A percentile compares a stretch with the other conserved stretches of the same genome.
Conservation (phyloP, 2,888 invertebrate genomes). For the Harpagoxenus sublaevis region DNA sequence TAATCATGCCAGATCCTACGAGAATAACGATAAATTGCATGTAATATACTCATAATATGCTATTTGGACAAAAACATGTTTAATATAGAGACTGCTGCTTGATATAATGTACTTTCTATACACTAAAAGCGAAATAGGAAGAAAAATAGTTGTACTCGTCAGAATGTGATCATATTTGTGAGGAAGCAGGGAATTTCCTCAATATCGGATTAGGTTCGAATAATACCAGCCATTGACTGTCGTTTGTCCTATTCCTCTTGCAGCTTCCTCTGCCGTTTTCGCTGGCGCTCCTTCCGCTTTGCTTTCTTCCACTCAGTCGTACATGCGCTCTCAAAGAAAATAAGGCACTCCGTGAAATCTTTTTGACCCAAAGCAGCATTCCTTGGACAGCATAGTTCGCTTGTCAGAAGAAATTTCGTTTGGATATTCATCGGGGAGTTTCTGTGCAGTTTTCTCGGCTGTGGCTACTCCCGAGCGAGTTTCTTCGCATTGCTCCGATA, state of each 20-base stretch:
- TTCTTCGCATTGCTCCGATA: slow-evolving; percentile 13
- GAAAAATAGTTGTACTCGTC: slow-evolving; percentile 51
- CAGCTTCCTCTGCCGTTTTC: slow-evolving; percentile 9
- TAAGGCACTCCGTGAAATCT: slow-evolving; percentile 44
- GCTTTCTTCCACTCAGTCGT: not conserved
- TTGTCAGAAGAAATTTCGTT: slow-evolving; percentile 51
- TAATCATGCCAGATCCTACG: not conserved
- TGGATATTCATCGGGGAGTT: slow-evolving; percentile 36
- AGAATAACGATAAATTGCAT: not conserved
- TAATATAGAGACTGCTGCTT: not conserved
- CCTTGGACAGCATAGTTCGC: not conserved
- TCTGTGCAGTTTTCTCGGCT: slow-evolving; percentile 16
- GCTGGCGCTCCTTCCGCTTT: slow-evolving; percentile 9
- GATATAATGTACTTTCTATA: not conserved
- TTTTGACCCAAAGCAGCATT: slow-evolving; percentile 33
- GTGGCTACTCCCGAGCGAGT: slow-evolving; percentile 2
- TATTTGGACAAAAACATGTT: not conserved
- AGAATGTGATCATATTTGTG: slow-evolving; percentile 42
- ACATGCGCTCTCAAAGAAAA: slow-evolving; percentile 11
- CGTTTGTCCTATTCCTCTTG: slow-evolving; percentile 19
- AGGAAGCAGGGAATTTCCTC: slow-evolving; percentile 62
- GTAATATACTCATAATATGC: not conserved
- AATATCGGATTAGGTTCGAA: slow-evolving; percentile 56
- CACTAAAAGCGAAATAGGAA: not conserved
- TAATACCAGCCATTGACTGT: slow-evolving; percentile 44